Percentiles rank a stretch among this genome's conserved stretches.
phyloP scores from a whole-genome alignment of 1,140 invertebrate genomes.

The Hestina assimilis region DNA sequence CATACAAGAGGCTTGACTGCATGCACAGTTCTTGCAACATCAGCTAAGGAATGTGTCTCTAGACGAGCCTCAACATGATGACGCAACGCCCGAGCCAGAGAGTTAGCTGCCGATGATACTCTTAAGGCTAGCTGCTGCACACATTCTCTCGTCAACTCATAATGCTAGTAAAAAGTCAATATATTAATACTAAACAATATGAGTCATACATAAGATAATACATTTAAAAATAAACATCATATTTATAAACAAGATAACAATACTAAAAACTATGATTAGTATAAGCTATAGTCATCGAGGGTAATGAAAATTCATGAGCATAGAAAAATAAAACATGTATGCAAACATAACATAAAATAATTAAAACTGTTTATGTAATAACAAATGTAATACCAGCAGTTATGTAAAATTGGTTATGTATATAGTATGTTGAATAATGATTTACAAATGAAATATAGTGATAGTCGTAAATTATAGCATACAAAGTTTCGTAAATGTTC shows the following conservation, averaged over 20 bases:
- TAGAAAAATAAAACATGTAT: background rate
- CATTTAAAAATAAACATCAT: no score
- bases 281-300: no score
- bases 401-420: background rate
- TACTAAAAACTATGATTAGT: no score
- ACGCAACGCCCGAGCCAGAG: constrained; percentile 84
- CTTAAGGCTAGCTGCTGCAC: constrained; percentile 91
- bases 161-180: constrained; percentile 82
- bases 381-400: background rate
- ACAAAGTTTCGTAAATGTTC: constrained; percentile 93
- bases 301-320: background rate
- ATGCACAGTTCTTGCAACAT: constrained; percentile 89
- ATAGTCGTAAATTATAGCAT: constrained; percentile 51
- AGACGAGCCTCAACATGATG: constrained; percentile 83
- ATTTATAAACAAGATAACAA: no score
- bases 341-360: background rate
- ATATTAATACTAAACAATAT: no score
- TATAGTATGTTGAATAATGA: background rate
- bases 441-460: background rate
- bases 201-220: no score
- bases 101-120: constrained; percentile 89
- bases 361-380: background rate
- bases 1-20: constrained; percentile 92
- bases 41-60: constrained; percentile 89
- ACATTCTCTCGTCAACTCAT: constrained; percentile 94